A percentile compares a stretch with the other conserved stretches of the same genome.
phyloP scores from a whole-genome alignment of 2,113 vertebrate species.

The Rissa tridactyla region DNA sequence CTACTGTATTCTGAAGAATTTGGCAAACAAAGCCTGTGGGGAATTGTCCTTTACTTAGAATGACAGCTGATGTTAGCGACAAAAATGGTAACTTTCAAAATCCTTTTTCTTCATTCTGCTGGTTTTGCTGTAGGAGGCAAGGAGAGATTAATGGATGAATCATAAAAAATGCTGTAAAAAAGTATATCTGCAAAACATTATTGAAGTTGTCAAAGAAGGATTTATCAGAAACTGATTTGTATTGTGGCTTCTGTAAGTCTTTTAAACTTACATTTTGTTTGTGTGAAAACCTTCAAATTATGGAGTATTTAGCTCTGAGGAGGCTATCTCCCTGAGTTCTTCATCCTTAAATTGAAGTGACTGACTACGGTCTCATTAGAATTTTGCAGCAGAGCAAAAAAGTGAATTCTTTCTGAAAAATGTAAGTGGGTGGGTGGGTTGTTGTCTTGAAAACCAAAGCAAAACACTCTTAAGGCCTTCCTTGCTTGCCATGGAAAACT shows the following conservation, averaged over 20 bases:
- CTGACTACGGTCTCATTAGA: neutral
- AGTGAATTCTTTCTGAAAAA: slow-evolving; percentile 28
- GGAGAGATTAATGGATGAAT: neutral
- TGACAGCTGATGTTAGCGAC: neutral
- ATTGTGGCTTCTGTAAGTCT: neutral
- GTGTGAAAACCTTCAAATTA: neutral
- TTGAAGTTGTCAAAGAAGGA: neutral
- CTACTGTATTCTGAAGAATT: neutral
- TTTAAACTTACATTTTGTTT: neutral
- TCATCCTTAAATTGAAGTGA: neutral
- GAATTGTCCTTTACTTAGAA: neutral
- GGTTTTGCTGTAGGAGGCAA: neutral
- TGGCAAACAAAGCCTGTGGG: neutral
- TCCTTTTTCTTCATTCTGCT: neutral
- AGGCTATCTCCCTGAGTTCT: neutral
- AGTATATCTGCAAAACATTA: neutral
- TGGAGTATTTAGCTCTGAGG: neutral
- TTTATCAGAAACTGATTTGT: neutral
- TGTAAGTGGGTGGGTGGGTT: neutral
- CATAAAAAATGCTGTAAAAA: neutral
- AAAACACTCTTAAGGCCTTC: neutral
- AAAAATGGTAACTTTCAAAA: neutral
- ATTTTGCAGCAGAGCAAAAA: neutral
- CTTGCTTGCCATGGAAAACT: neutral
- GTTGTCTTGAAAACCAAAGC: neutral